Conservation (phyloP, 2,888 invertebrate genomes). For the Tenthredo mesomela region DNA sequence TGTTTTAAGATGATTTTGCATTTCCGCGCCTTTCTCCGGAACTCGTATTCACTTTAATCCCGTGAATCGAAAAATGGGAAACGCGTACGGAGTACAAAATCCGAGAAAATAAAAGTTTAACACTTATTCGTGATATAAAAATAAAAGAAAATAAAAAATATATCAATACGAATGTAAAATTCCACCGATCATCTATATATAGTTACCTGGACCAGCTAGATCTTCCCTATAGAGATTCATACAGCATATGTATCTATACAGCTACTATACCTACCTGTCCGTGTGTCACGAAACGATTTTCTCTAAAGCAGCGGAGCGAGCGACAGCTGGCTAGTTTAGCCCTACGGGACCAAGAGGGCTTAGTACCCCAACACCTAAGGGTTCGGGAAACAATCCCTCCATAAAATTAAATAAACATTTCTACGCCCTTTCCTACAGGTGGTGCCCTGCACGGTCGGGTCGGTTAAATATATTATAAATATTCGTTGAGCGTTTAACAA, state of each 20-base stretch:
- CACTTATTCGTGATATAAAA: not conserved
- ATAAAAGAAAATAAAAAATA: not conserved
- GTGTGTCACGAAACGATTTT: slow-evolving; percentile 25
- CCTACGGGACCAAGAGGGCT: slow-evolving; percentile 30
- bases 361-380: slow-evolving; percentile 44
- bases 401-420: slow-evolving; percentile 54
- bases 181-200: not conserved
- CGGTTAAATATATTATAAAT: slow-evolving; percentile 35
- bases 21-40: not conserved
- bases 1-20: not conserved
- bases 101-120: not conserved
- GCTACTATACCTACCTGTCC: not conserved
- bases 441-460: slow-evolving; percentile 9
- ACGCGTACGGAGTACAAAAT: not conserved
- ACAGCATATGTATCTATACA: not conserved
- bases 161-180: not conserved
- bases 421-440: slow-evolving; percentile 47
- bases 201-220: not conserved
- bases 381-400: slow-evolving; percentile 48
- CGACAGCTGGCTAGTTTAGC: slow-evolving; percentile 51
- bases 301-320: slow-evolving; percentile 25
- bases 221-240: slow-evolving; percentile 4
- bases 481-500: slow-evolving; percentile 15
- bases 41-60: not conserved
- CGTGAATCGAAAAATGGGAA: not conserved